phyloP scores from a whole-genome alignment of 2,797 vertebrate genomes.

The Smutsia temminckii region DNA sequence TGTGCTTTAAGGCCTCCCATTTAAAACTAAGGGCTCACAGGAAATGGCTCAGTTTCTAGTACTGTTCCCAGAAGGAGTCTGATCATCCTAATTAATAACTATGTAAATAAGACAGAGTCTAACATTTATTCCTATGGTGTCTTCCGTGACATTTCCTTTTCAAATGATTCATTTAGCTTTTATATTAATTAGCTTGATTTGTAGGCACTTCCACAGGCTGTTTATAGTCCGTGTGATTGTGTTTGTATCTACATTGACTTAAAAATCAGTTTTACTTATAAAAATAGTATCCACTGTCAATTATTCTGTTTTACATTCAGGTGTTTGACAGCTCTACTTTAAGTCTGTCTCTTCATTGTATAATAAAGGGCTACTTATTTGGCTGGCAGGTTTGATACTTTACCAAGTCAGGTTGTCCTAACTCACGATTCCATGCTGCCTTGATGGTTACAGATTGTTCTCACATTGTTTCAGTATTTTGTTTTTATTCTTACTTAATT shows the following conservation, averaged over 20 bases:
- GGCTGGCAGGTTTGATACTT: neutral
- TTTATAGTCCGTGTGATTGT: conserved; percentile 23
- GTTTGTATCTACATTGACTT: conserved; percentile 25
- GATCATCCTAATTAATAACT: conserved; percentile 39
- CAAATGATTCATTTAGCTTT: conserved; percentile 62
- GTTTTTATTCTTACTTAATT: conserved; percentile 12
- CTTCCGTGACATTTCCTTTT: conserved; percentile 53
- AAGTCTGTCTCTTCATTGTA: neutral
- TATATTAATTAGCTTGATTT: conserved; percentile 48
- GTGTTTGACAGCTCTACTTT: neutral
- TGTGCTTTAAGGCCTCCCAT: neutral
- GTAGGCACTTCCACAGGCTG: conserved; percentile 3
- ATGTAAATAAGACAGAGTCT: conserved; percentile 40
- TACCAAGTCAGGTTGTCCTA: conserved; percentile 25
- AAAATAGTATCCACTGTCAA: neutral
- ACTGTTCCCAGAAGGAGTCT: neutral
- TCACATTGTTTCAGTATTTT: conserved; percentile 46
- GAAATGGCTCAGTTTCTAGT: neutral
- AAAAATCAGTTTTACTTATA: conserved; percentile 35
- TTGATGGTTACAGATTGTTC: conserved; percentile 31
- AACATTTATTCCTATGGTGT: conserved; percentile 29
- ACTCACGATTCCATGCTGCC: neutral
- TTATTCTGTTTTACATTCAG: neutral
- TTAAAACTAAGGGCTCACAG: neutral
- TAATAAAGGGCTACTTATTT: neutral